Percentiles rank a stretch among this genome's conserved stretches.
Conservation (phyloP, 2,113 vertebrate genomes). For the Phoenicopterus ruber region DNA sequence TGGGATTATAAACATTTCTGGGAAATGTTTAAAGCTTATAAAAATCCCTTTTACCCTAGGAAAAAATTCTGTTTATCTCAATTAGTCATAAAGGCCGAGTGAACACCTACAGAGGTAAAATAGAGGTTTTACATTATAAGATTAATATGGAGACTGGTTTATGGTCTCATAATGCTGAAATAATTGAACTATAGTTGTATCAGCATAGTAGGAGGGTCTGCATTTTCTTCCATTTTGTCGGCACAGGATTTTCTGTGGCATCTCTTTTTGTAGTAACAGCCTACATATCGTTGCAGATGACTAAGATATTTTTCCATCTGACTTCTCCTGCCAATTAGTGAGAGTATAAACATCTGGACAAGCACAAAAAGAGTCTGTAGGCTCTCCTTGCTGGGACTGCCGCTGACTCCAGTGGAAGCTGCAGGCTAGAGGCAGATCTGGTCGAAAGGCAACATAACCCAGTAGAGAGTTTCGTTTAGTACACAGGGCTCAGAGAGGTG, state of each 20-base stretch:
- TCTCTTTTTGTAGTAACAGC: background rate
- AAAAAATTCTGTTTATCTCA: background rate
- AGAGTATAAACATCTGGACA: background rate
- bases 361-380: background rate
- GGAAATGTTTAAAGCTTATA: background rate
- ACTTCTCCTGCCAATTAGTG: background rate
- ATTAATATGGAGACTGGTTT: background rate
- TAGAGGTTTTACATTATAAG: background rate
- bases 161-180: background rate
- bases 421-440: background rate
- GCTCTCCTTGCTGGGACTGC: background rate
- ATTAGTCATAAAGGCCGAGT: background rate
- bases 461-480: background rate
- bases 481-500: background rate
- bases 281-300: background rate
- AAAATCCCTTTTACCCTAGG: background rate
- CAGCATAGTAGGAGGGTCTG: background rate
- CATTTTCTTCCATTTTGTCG: background rate
- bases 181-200: background rate
- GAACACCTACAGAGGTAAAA: background rate
- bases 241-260: background rate
- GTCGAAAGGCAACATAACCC: background rate
- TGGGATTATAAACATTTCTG: conserved; percentile 8
- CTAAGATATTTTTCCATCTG: conserved; percentile 1
- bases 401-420: background rate